phyloP scores from a whole-genome alignment of 1,140 invertebrate species.

The Drosophila parvula region DNA sequence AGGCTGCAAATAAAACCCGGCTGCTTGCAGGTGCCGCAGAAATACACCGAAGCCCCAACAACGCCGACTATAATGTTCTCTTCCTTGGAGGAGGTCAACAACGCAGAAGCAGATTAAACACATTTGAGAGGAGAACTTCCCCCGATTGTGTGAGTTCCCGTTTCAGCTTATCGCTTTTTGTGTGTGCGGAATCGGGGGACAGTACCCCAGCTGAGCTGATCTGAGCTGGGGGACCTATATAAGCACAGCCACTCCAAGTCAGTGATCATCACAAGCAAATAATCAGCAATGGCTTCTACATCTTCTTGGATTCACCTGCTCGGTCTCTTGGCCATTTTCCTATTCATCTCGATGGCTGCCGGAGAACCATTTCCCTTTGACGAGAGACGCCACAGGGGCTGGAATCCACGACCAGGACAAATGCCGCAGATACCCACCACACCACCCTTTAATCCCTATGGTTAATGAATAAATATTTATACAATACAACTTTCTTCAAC shows the following conservation, averaged over 20 bases:
- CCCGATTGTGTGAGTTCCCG: conserved; percentile 48
- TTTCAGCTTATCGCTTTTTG: conserved; percentile 14
- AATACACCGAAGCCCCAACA: conserved; percentile 22
- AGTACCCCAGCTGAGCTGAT: conserved; percentile 18
- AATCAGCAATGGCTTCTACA: conserved; percentile 35
- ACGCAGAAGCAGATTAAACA: conserved; percentile 24
- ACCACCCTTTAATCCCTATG: conserved; percentile 76
- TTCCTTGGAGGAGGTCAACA: conserved; percentile 26
- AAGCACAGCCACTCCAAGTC: conserved; percentile 15
- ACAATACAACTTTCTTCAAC: background rate
- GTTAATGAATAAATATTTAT: conserved; percentile 18
- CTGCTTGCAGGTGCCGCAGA: conserved; percentile 30
- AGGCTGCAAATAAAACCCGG: conserved; percentile 54
- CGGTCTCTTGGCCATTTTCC: conserved; percentile 45
- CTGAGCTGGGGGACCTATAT: conserved; percentile 43
- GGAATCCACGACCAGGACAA: conserved; percentile 11
- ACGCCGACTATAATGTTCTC: conserved; percentile 19
- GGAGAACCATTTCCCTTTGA: conserved; percentile 61
- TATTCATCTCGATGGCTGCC: conserved; percentile 13
- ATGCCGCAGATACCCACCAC: conserved; percentile 49
- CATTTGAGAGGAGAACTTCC: conserved; percentile 27
- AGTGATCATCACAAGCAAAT: conserved; percentile 11
- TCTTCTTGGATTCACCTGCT: conserved; percentile 45
- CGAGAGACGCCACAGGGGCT: conserved; percentile 25
- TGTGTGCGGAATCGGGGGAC: conserved; percentile 11